These are phyloP conservation scores for Brenthis hecate DNA, from an alignment of 2,888 invertebrate species.

Conservation along the genomic window DNA sequence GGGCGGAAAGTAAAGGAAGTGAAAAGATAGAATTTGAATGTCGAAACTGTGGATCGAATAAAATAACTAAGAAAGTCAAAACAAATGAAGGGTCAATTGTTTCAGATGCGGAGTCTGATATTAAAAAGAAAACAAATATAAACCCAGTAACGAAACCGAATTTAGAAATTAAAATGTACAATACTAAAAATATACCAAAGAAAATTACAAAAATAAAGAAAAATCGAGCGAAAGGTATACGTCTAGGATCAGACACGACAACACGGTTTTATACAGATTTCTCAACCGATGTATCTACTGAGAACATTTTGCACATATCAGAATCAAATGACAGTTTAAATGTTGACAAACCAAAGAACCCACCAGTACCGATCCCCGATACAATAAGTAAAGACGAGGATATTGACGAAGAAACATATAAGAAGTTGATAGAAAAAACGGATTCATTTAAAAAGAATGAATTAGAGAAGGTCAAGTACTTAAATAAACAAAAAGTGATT, in stretches of 20 bases:
- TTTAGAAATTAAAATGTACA: constrained; percentile 84
- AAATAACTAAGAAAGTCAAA: constrained; percentile 63
- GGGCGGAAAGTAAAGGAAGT: constrained; percentile 58
- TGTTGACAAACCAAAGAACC: constrained; percentile 62
- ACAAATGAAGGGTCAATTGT: constrained; percentile 56
- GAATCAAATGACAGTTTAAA: constrained; percentile 85
- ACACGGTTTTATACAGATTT: constrained; percentile 87
- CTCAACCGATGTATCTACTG: constrained; percentile 84
- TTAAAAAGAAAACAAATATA: constrained; percentile 50
- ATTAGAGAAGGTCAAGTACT: constrained; percentile 75
- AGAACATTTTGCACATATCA: constrained; percentile 83
- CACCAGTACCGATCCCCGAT: constrained; percentile 51
- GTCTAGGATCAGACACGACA: constrained; percentile 75
- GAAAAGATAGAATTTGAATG: constrained; percentile 78
- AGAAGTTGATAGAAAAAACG: constrained; percentile 76
- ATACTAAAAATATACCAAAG: constrained; percentile 86
- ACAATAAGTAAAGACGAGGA: constrained; percentile 71
- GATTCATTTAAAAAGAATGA: constrained; percentile 81
- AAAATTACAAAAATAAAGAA: constrained; percentile 87
- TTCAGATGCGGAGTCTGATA: constrained; percentile 69
- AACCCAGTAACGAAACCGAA: constrained; percentile 54
- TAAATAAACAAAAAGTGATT: constrained; percentile 76
- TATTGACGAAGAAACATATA: constrained; percentile 75
- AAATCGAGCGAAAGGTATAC: constrained; percentile 82
- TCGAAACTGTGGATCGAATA: constrained; percentile 73